Evolutionary conservation across 2,113 vertebrate genomes (phyloP).

Genomic region (Malurus cyaneus): DNA sequence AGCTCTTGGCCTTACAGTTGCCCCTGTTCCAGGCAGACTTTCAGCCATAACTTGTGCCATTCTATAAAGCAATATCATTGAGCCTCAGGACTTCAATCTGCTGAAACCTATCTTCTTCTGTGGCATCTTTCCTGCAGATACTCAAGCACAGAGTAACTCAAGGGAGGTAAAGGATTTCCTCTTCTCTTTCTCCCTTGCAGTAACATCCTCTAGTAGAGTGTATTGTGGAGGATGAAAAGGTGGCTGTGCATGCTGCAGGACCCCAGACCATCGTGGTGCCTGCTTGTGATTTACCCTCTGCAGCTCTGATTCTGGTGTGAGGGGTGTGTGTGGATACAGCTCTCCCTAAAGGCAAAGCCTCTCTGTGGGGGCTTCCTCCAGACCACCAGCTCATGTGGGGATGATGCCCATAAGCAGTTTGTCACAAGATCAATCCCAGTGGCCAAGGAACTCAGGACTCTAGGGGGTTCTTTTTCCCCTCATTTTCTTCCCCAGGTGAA

Average conservation of each 20-base stretch:
- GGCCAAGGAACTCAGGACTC: background rate
- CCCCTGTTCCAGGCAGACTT: background rate
- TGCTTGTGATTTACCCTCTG: background rate
- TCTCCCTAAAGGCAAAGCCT: background rate
- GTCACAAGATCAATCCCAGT: background rate
- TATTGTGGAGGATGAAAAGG: background rate
- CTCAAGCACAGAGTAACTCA: background rate
- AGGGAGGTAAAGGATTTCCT: background rate
- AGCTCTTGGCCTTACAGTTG: background rate
- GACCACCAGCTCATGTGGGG: background rate
- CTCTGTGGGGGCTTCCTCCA: background rate
- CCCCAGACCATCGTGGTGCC: background rate
- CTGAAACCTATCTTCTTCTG: background rate
- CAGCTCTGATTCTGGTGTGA: background rate
- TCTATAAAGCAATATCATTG: background rate
- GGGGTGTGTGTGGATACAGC: background rate
- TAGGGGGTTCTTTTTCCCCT: background rate
- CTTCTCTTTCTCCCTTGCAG: background rate
- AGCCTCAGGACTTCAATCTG: background rate
- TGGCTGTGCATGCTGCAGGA: background rate
- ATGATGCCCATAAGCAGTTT: background rate
- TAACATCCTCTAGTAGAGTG: background rate
- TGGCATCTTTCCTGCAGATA: background rate
- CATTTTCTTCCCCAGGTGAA: background rate
- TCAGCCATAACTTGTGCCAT: background rate